These are phyloP conservation scores for Halesus radiatus DNA, from an alignment of 1,140 invertebrate genomes.

Conservation along the genomic window DNA sequence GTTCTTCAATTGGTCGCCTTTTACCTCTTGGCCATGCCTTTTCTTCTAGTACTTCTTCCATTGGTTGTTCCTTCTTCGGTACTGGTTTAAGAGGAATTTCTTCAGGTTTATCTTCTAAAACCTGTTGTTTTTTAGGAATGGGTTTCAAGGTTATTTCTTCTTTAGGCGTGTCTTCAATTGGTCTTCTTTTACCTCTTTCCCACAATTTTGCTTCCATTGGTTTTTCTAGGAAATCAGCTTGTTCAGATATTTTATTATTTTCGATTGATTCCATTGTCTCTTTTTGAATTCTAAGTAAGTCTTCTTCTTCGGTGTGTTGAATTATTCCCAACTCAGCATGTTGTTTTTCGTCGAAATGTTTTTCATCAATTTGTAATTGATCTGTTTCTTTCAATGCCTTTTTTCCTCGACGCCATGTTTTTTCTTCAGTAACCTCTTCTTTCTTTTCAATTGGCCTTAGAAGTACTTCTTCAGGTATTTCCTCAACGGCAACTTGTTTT, in stretches of 20 bases:
- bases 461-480: slow-evolving; percentile 61
- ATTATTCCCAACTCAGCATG: slow-evolving; percentile 66
- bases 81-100: slow-evolving; percentile 66
- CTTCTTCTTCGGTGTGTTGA: slow-evolving; percentile 62
- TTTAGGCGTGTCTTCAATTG: slow-evolving; percentile 60
- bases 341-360: slow-evolving; percentile 50
- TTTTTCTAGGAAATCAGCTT: slow-evolving; percentile 59
- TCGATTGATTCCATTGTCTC: slow-evolving; percentile 65
- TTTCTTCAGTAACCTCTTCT: slow-evolving; percentile 50
- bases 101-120: slow-evolving; percentile 59
- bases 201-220: slow-evolving; percentile 58
- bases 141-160: slow-evolving; percentile 65
- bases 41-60: slow-evolving; percentile 55
- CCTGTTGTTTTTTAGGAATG: slow-evolving; percentile 60
- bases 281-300: slow-evolving; percentile 57
- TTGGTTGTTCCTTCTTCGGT: slow-evolving; percentile 59
- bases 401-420: slow-evolving; percentile 65
- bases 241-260: slow-evolving; percentile 60
- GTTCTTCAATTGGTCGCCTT: slow-evolving; percentile 59
- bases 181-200: slow-evolving; percentile 58
- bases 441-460: slow-evolving; percentile 66
- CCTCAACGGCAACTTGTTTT: slow-evolving; percentile 61
- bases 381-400: slow-evolving; percentile 49
- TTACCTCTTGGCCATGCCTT: slow-evolving; percentile 65
- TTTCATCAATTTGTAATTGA: slow-evolving; percentile 61